Base-by-base conservation (phyloP, 2,113 vertebrate species). In the Marcusenius ussheri region DNA sequence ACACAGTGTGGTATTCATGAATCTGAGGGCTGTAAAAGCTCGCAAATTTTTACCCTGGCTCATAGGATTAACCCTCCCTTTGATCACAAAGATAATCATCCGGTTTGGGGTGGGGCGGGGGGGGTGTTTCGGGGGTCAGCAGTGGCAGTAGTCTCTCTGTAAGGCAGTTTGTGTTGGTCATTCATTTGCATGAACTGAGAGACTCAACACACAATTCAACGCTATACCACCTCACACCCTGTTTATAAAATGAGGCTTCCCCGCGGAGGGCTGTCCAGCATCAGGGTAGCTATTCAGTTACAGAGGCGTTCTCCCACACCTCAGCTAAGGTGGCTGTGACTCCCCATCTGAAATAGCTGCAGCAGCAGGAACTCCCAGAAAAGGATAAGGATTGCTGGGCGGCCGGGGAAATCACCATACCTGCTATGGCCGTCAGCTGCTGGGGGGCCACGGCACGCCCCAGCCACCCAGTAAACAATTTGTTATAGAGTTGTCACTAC, bases 401-500 rank as follows among this genome's bases (percentile, higher is more conserved):
- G 7, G 89, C 42, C 13, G 10, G 47, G 89, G 91, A 91, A 89
- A 91, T 91, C 70, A 91, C 91, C 89, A 94, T 93, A 94, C 94
- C 93, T 95, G 92, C 92, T 94, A 17, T 53, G 85, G 31, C 24
- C 51, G 49, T 89, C 88, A 89, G 90, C 45, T 88, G 89, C 88
- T 87, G n/a, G 35, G 45, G 35, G 8, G n/a, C 90, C 89, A 24
- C 90, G 1, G 47, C 91, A 92, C 91, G 88, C 74, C 89, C 62
- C 70, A 49, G 83, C 50, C 13, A 92, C 88, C 89, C 19, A 35
- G 47, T 58, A 90, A 91, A 92, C 35, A 89, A 91, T 91, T 90
- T 92, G 88, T 93, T 91, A 92, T n/a, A 90, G 90, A 91, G 87
- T 91, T 92, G 92, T 93, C 92, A 91, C 91, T 90, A 90, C 94